These are phyloP conservation scores for Colistium nudipinnis DNA, from an alignment of 2,113 vertebrate genomes.

Conservation along the genomic window DNA sequence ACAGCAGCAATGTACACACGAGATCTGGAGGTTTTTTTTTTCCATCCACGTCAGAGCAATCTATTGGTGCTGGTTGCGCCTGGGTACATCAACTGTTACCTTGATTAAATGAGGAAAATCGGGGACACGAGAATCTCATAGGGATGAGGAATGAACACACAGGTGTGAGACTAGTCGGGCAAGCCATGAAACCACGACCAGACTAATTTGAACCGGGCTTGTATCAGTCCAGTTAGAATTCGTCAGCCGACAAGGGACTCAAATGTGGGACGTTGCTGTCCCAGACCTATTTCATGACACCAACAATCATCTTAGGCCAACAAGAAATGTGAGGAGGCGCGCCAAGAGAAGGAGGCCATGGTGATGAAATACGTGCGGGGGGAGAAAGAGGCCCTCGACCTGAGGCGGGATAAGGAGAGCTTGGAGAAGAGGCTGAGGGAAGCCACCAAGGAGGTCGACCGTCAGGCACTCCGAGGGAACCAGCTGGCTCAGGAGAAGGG, in stretches of 20 bases:
- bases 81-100: background rate
- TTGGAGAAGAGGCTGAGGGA: conserved; percentile 93
- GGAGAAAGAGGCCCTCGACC: conserved; percentile 96
- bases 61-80: too few species aligned
- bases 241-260: too few species aligned
- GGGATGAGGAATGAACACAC: conserved; percentile 38
- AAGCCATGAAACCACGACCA: background rate
- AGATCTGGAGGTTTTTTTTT: too few species aligned
- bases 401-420: conserved; percentile 93
- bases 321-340: conserved; percentile 94
- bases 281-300: background rate
- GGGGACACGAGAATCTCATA: conserved; percentile 5
- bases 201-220: background rate
- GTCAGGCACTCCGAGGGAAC: conserved; percentile 89
- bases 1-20: too few species aligned
- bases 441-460: conserved; percentile 94
- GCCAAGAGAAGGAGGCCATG: conserved; percentile 97
- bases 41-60: background rate
- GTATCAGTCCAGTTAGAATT: too few species aligned
- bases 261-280: background rate
- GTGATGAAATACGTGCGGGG: conserved; percentile 99
- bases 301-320: conserved; percentile 81
- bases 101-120: conserved; percentile 3
- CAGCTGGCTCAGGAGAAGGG: conserved; percentile 96
- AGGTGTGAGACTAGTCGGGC: conserved; percentile 13